phyloP scores from a whole-genome alignment of 2,888 invertebrate species.

The Branchipolynoe longqiensis region DNA sequence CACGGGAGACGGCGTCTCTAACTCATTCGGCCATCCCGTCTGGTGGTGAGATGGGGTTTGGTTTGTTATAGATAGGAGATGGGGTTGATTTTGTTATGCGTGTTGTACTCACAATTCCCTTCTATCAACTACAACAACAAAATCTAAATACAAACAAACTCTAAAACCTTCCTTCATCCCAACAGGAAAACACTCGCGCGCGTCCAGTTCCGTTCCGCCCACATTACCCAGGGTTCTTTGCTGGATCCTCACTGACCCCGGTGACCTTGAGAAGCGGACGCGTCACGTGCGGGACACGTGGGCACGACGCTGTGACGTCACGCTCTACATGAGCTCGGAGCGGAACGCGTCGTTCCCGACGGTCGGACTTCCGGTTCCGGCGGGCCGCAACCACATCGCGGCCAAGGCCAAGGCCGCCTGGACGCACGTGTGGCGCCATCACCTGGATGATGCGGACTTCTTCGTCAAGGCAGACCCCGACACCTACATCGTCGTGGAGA shows the following conservation, averaged over 20 bases:
- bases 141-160: too few relatives aligned
- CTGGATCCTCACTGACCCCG: slow-evolving; percentile 65
- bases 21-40: too few relatives aligned
- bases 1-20: too few relatives aligned
- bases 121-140: too few relatives aligned
- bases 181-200: too few relatives aligned
- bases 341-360: slow-evolving; percentile 63
- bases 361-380: slow-evolving; percentile 62
- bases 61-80: too few relatives aligned
- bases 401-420: slow-evolving; percentile 66
- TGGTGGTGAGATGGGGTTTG: too few relatives aligned
- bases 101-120: too few relatives aligned
- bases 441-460: slow-evolving; percentile 62
- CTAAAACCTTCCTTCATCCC: too few relatives aligned
- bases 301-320: slow-evolving; percentile 65
- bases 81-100: too few relatives aligned
- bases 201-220: too few relatives aligned
- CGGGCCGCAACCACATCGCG: slow-evolving; percentile 65
- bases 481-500: slow-evolving; percentile 64
- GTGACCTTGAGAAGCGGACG: slow-evolving; percentile 57
- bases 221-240: slow-evolving; percentile 60
- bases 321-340: slow-evolving; percentile 65
- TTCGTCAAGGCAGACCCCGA: slow-evolving; percentile 67
- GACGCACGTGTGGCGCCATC: slow-evolving; percentile 63
- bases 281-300: slow-evolving; percentile 64